Evolutionary conservation across 2,888 invertebrate species (phyloP).

Genomic region (Eilema caniola): DNA sequence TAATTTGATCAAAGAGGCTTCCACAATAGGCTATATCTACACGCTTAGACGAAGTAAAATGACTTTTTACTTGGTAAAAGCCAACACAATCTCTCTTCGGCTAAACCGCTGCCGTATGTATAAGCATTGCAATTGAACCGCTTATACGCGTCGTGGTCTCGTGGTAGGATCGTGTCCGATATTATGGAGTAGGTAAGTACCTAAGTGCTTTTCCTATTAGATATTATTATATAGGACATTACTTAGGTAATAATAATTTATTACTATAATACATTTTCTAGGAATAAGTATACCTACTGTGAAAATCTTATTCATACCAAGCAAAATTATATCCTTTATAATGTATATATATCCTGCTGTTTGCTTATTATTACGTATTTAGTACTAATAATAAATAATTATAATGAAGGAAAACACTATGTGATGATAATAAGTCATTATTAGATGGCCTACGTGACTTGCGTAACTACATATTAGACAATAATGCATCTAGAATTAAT

Average conservation of each 20-base stretch:
- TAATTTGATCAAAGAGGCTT: too few relatives aligned
- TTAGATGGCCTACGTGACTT: slow-evolving; percentile 15
- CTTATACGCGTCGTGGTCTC: too few relatives aligned
- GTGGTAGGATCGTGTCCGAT: background rate
- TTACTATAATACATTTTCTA: slow-evolving; percentile 18
- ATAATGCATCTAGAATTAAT: background rate
- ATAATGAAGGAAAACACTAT: slow-evolving; percentile 17
- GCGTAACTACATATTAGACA: background rate
- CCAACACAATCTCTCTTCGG: too few relatives aligned
- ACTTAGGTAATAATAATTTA: slow-evolving; percentile 27
- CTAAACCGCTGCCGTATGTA: too few relatives aligned
- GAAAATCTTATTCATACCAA: slow-evolving; percentile 29
- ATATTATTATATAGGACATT: slow-evolving; percentile 25
- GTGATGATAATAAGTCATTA: slow-evolving; percentile 1
- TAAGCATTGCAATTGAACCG: too few relatives aligned
- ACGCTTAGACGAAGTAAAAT: too few relatives aligned
- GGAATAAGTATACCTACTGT: slow-evolving; percentile 20
- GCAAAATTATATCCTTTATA: slow-evolving; percentile 4
- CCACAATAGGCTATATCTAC: too few relatives aligned
- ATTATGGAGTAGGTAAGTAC: background rate
- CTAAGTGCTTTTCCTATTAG: slow-evolving; percentile 17
- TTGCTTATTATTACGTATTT: slow-evolving; percentile 12
- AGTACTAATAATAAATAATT: slow-evolving; percentile 9
- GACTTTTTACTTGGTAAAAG: too few relatives aligned
- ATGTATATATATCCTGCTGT: slow-evolving; percentile 11